Conservation (phyloP, 2,888 invertebrate species). For the Biston betularia region DNA sequence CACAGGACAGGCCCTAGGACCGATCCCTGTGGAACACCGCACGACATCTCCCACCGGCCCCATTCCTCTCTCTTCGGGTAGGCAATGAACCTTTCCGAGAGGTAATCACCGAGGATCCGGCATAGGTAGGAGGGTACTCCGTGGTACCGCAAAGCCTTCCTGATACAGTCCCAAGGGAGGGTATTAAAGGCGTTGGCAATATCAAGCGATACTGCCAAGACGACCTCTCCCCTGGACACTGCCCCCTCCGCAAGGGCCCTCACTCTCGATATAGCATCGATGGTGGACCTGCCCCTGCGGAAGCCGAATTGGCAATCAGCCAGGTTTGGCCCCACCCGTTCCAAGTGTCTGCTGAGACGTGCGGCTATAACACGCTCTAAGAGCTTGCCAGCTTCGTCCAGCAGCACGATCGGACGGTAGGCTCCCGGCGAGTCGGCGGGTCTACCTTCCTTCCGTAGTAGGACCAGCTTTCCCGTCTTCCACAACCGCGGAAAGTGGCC, state of each 20-base stretch:
- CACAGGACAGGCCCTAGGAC: too few species aligned
- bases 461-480: background rate
- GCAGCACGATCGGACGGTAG: background rate
- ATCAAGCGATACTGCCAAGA: background rate
- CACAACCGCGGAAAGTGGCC: background rate
- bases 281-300: background rate
- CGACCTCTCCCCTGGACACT: too few species aligned
- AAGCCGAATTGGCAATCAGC: background rate
- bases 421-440: background rate
- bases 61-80: too few species aligned
- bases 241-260: background rate
- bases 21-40: too few species aligned
- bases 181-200: background rate
- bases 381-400: background rate
- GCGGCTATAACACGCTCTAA: background rate
- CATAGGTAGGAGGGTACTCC: background rate
- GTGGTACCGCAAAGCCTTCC: background rate
- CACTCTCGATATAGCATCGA: background rate
- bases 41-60: too few species aligned
- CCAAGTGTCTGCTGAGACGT: background rate
- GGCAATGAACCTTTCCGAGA: background rate
- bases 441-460: background rate
- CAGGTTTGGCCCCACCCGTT: background rate
- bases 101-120: background rate
- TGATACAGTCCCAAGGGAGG: background rate